These are phyloP conservation scores for Clangula hyemalis DNA, from an alignment of 2,797 vertebrate species.

Conservation along the genomic window DNA sequence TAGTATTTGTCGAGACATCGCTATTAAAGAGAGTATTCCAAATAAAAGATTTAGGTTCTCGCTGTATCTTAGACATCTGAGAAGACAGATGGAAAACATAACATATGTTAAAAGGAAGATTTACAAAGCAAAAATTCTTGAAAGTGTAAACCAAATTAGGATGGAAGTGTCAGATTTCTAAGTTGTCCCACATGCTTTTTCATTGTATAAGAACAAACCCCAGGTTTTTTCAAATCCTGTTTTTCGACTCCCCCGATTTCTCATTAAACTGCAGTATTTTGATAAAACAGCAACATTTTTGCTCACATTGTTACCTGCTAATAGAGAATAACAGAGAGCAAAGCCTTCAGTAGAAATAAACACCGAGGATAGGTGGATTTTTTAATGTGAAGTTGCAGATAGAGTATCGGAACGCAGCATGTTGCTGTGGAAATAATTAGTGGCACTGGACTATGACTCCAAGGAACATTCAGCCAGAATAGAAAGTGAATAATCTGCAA, in stretches of 20 bases:
- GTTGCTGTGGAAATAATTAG: conserved; percentile 27
- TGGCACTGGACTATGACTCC: not conserved
- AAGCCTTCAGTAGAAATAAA: not conserved
- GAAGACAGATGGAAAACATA: conserved; percentile 67
- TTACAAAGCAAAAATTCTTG: conserved; percentile 67
- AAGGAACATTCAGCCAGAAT: not conserved
- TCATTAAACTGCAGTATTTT: not conserved
- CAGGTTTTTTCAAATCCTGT: not conserved
- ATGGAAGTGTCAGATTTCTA: conserved; percentile 51
- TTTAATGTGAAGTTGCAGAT: not conserved
- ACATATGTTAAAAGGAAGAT: conserved; percentile 60
- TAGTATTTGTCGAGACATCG: not conserved
- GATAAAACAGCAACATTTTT: not conserved
- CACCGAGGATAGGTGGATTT: not conserved
- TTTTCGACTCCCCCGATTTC: not conserved
- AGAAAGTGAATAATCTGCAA: conserved; percentile 33
- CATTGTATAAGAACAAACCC: not conserved
- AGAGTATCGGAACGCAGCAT: not conserved
- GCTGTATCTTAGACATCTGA: conserved; percentile 43
- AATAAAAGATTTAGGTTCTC: conserved; percentile 14
- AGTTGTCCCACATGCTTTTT: conserved; percentile 44
- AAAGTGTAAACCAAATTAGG: conserved; percentile 61
- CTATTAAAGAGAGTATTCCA: conserved; percentile 16
- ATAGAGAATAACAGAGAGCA: no score
- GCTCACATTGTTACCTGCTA: no score